Evolutionary conservation across 2,113 vertebrate species (phyloP), one percentile per base, ranked within the genome.

Genomic region (Meriones unguiculatus): DNA sequence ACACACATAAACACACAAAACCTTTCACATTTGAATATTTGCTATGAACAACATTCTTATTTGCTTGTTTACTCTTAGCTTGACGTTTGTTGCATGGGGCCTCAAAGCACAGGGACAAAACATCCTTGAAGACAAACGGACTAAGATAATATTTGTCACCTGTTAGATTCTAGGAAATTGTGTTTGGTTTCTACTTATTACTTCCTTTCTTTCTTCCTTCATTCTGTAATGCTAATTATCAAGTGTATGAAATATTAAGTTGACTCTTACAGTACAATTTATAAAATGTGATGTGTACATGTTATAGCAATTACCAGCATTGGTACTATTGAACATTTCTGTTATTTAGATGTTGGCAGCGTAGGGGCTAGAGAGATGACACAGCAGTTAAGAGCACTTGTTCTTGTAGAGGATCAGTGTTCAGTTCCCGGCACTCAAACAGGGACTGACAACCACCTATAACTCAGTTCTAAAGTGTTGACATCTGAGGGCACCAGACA

Each of bases 151-250:
- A 30, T 14, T 67, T 91, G 50, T 91, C 5, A 91, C 38, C 52
- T 96, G 2, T 35, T 82, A 35, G 69, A 69, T 72, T 75, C 69
- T 88, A 72, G 50, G 52, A 96, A 77, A 78, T 73, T 94, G 52
- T 80, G 70, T 75, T 65, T 62, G n/a, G 8, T 78, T 38, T 95
- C n/a, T 92, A 7, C 59, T 87, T 52, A 22, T 93, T 91, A 38
- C n/a, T 91, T 92, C 57, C 30, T 11, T 72, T 4, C 15, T 57
- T 72, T 38, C 35, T 72, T n/a, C 17, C 15, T 72, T 12, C 11
- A 57, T 17, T 72, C 32, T 73, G 90, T 67, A 90, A 52, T 90
- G 46, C 38, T 85, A 62, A 32, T 80, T 80, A n/a, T 87, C 87
- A 91, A 52, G 41, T 77, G 77, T 75, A 59, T 88, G 28, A 62